phyloP scores from a whole-genome alignment of 2,113 vertebrate genomes.

The Seriola rivoliana region DNA sequence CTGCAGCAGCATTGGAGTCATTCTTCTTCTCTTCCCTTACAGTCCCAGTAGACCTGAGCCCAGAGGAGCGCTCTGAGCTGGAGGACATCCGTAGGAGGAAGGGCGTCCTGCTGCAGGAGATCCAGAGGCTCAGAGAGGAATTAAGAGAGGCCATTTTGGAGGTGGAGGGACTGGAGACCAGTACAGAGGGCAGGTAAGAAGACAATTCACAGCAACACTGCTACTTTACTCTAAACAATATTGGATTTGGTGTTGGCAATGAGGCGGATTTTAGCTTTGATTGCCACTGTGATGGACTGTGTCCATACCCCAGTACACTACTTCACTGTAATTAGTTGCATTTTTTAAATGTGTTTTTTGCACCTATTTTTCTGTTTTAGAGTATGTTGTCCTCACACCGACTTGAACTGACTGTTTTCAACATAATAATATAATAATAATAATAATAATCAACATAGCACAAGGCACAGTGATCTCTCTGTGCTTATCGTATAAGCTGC shows the following conservation, averaged over 20 bases:
- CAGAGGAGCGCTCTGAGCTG: slow-evolving; percentile 92
- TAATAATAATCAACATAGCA: background rate
- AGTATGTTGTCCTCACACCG: background rate
- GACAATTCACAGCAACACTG: background rate
- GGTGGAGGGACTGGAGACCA: slow-evolving; percentile 92
- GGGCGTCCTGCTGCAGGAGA: slow-evolving; percentile 91
- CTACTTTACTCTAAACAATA: background rate
- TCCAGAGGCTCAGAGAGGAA: slow-evolving; percentile 92
- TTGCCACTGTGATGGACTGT: background rate
- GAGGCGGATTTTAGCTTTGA: background rate
- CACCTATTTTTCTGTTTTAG: background rate
- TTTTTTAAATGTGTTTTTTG: background rate
- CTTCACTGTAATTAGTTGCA: background rate
- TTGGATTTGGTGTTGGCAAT: background rate
- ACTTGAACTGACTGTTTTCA: background rate
- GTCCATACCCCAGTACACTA: background rate
- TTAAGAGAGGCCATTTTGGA: slow-evolving; percentile 92
- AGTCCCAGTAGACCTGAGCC: slow-evolving; percentile 93
- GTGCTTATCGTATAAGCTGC: background rate
- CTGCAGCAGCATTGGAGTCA: slow-evolving; percentile 19
- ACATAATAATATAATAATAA: too few species aligned
- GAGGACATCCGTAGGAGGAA: slow-evolving; percentile 94
- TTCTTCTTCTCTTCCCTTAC: slow-evolving; percentile 60
- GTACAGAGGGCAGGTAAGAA: slow-evolving; percentile 91
- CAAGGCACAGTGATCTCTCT: background rate